phyloP scores from a whole-genome alignment of 2,113 vertebrate species.

The Lagopus leucura region DNA sequence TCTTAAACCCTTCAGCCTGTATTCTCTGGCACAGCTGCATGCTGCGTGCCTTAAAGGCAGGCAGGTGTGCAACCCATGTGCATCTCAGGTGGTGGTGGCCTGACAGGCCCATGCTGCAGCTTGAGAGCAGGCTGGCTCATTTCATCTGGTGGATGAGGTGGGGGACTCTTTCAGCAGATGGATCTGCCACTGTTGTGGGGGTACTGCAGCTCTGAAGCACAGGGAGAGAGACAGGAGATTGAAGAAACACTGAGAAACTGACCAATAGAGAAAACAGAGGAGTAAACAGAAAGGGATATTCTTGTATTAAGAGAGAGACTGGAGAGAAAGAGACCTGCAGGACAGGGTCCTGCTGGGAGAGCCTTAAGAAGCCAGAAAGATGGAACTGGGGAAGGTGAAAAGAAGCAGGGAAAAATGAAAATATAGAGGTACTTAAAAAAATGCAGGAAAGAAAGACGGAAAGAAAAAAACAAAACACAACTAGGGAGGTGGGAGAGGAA shows the following conservation, averaged over 20 bases:
- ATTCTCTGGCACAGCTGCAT: not conserved
- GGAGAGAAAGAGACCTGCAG: not conserved
- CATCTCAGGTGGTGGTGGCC: rapidly evolving
- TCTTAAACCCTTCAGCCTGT: not conserved
- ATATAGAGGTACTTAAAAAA: not conserved
- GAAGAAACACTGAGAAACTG: not conserved
- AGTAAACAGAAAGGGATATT: not conserved
- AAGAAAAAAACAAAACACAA: not conserved
- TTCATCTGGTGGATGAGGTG: not conserved
- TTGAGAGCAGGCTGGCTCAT: not conserved
- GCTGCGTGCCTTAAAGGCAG: not conserved
- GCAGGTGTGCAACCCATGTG: not conserved
- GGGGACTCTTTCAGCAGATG: not conserved
- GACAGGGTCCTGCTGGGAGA: not conserved
- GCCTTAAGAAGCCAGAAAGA: not conserved
- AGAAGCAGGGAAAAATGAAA: not conserved
- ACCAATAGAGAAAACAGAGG: not conserved
- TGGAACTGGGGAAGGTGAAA: not conserved
- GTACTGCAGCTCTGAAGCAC: not conserved
- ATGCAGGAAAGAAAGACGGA: not conserved
- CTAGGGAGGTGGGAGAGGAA: not conserved
- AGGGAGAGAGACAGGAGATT: not conserved
- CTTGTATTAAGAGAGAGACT: not conserved
- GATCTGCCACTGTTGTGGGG: not conserved
- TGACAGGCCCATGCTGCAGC: not conserved